These are phyloP conservation scores for Falcaria lacertinaria DNA, from an alignment of 2,888 invertebrate genomes.

Conservation along the genomic window DNA sequence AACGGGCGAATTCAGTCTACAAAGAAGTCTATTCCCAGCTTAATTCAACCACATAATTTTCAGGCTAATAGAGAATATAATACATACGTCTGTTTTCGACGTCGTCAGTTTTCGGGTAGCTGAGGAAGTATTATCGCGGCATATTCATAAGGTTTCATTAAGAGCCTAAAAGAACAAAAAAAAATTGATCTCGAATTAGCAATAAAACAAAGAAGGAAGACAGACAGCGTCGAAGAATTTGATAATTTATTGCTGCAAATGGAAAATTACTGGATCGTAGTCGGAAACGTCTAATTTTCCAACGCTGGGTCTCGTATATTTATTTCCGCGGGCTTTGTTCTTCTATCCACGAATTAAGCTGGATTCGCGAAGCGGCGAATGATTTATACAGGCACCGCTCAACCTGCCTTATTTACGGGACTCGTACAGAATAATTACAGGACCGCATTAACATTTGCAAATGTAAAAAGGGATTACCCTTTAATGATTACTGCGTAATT, in stretches of 20 bases:
- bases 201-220: too few species aligned
- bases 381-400: conserved; percentile 75
- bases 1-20: too few species aligned
- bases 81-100: too few species aligned
- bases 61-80: too few species aligned
- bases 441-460: conserved; percentile 63
- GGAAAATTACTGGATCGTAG: conserved; percentile 41
- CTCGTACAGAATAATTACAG: conserved; percentile 72
- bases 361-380: conserved; percentile 59
- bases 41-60: too few species aligned
- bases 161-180: too few species aligned
- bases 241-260: conserved; percentile 51
- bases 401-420: conserved; percentile 75
- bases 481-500: conserved; percentile 59
- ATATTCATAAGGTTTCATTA: too few species aligned
- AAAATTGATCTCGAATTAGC: too few species aligned
- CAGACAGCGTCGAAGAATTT: conserved; percentile 37
- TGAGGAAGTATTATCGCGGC: too few species aligned
- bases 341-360: conserved; percentile 73
- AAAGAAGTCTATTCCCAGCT: too few species aligned
- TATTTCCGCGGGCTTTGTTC: conserved; percentile 73
- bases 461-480: conserved; percentile 70
- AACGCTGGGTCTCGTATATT: conserved; percentile 53
- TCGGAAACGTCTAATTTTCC: conserved; percentile 45
- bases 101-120: too few species aligned